Percentiles rank a stretch among this genome's conserved stretches.
phyloP scores from a whole-genome alignment of 2,113 vertebrate genomes.

The Aspidoscelis tigris region DNA sequence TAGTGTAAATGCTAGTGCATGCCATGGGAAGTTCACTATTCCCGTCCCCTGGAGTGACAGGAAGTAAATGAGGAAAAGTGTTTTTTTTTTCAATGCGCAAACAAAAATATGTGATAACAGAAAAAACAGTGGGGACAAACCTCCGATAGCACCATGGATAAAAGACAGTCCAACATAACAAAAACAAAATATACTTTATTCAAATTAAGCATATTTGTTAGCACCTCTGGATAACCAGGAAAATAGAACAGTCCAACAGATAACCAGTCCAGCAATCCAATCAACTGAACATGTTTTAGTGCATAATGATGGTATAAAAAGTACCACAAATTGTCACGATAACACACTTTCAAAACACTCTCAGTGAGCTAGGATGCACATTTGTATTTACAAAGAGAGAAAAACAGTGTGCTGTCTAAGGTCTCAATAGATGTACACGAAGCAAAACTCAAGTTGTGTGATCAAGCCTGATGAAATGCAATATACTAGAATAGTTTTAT shows the following conservation, averaged over 20 bases:
- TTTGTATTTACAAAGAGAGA: slow-evolving; percentile 14
- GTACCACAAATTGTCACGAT: slow-evolving; percentile 53
- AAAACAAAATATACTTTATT: slow-evolving; percentile 77
- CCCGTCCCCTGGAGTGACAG: not conserved
- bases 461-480: slow-evolving; percentile 33
- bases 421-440: slow-evolving; percentile 36
- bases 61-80: not conserved
- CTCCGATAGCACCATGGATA: not conserved
- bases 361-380: slow-evolving; percentile 48
- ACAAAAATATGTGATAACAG: not conserved
- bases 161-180: slow-evolving; percentile 38
- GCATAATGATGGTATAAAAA: slow-evolving; percentile 69
- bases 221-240: slow-evolving; percentile 76
- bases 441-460: slow-evolving; percentile 48
- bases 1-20: no score
- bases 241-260: slow-evolving; percentile 68
- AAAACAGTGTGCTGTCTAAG: slow-evolving; percentile 51
- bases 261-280: slow-evolving; percentile 68
- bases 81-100: not conserved
- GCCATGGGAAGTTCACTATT: no score
- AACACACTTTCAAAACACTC: slow-evolving; percentile 34
- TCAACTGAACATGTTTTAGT: slow-evolving; percentile 69
- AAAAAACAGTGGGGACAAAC: not conserved
- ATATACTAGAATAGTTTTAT: slow-evolving; percentile 20
- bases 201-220: slow-evolving; percentile 76